A percentile compares a stretch with the other conserved stretches of the same genome.
Evolutionary conservation across 2,113 vertebrate genomes (phyloP).

Genomic region (Dendropsophus ebraccatus): DNA sequence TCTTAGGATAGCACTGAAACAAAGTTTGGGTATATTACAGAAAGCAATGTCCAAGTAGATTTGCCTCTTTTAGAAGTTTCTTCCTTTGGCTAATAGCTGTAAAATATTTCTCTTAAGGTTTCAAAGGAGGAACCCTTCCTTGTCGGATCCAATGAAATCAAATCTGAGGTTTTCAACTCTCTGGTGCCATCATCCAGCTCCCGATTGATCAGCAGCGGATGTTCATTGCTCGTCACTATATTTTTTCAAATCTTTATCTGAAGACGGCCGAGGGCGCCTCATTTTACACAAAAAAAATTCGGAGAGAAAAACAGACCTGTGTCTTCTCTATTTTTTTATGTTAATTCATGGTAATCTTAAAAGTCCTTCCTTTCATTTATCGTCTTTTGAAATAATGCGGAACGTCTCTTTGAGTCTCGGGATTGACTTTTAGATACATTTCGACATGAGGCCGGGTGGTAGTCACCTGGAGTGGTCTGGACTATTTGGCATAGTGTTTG

Average conservation of each 20-base stretch:
- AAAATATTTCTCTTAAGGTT: conserved; percentile 60
- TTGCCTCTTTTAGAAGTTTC: too few relatives aligned
- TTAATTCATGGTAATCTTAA: conserved; percentile 46
- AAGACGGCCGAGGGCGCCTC: conserved; percentile 17
- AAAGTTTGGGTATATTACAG: not conserved
- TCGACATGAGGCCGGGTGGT: conserved; percentile 8
- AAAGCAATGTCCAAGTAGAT: not conserved
- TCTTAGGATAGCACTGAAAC: too few relatives aligned
- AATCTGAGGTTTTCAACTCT: conserved; percentile 64
- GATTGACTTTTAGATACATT: conserved; percentile 6
- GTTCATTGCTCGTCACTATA: not conserved
- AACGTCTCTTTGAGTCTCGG: not conserved
- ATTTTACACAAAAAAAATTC: not conserved
- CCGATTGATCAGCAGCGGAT: conserved; percentile 48
- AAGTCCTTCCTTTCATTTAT: conserved; percentile 36
- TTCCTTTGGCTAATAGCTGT: not conserved
- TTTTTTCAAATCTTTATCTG: conserved; percentile 62
- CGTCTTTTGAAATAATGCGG: conserved; percentile 39
- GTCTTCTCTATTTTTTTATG: conserved; percentile 50
- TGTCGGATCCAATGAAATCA: conserved; percentile 66
- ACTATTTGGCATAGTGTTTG: not conserved
- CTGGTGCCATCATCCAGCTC: conserved; percentile 8
- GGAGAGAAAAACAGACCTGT: conserved; percentile 25
- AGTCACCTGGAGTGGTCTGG: not conserved
- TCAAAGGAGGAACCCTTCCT: conserved; percentile 66